Evolutionary conservation across 2,888 invertebrate species (phyloP), one percentile per base, ranked within the genome.

Genomic region (Clistopyga incitator): DNA sequence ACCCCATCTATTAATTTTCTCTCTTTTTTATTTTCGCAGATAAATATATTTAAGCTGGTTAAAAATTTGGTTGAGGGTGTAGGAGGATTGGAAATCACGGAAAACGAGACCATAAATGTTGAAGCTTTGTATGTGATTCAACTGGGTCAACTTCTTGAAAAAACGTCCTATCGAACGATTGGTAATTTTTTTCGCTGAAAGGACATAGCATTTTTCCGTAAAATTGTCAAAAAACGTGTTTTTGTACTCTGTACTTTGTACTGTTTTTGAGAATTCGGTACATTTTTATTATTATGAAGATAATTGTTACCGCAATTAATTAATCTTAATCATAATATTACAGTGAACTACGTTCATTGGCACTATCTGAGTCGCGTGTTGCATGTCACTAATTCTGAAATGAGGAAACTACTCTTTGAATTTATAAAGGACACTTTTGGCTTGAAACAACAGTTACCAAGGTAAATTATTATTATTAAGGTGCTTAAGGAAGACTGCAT

Each of bases 261-360:
- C 1, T 8, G 34, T 4, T 38, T 6, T 38, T 38, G 1, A 6
- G 34, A 38, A 38, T 6, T 38, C 82, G 64, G 45, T 38, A 6
- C 20, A 79, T 29, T 68, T 45, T 34, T 61, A 18, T 29, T 10
- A 25, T 20, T 61, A 0, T 61, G 25, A 8, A 29, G 29, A 38
- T 8, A 3, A n/a, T 50, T 42, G 4, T 38, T 38, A 8, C 34
- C 8, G 6, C 34, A 68, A 50, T 23, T 15, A 50, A 25, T 68
- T 34, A 2, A 13, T 13, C 15, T 18, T 15, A 61, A 18, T n/a
- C 68, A 6, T 23, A 10, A 3, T 50, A 65, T 74, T 76, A 6
- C 74, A 88, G 88, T 87, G 0, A 88, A 88, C 79, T 88, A 87
- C 56, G 1, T 88, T 1, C 88, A 88, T 59, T 88, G 88, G 88